Evolutionary conservation across 2,797 vertebrate genomes (phyloP), one percentile per base, ranked within the genome.

Genomic region (Hypotaenidia philippensis): DNA sequence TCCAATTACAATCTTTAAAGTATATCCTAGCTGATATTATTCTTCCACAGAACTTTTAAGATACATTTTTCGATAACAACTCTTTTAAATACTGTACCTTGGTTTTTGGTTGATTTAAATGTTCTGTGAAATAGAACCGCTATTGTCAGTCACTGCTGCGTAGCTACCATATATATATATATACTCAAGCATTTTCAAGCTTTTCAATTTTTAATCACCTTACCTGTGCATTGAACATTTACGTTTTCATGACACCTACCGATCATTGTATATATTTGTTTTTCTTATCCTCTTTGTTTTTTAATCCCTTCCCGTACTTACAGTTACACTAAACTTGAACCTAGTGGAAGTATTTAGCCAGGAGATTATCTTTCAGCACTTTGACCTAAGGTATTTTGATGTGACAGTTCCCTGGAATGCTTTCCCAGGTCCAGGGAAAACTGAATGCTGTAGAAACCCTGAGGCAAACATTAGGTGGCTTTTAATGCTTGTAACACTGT

Each of bases 1-100:
- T 96, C 96, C 96, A 97, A 96, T 97, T 97, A 94, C 47, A 89
- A 36, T 77, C 88, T 96, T 96, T 97, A 97, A 97, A 97, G 86
- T 96, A 92, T 94, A 87, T 65, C 78, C 78, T 92, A 82, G 93
- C 79, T 97, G 93, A 91, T 95, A 86, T 56, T 92, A 93, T 57
- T 94, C 49, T 90, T 95, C 45, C 13, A 71, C 15, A 82, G 83
- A 97, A 96, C 44, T 96, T 98, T 95, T 53, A 96, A 95, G 87
- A 94, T 96, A 84, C 1, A 2, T 79, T 96, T 97, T 97, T 66
- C 93, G 92, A 95, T 97, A 96, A 95, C 82, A 63, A 87, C 26
- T 40, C 23, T 90, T 93, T 97, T 96, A 93, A 97, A 78, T 81
- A 90, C 15, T 82, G 10, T 41, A 69, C 89, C 45, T 94, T 89